phyloP scores from a whole-genome alignment of 2,888 invertebrate species.

The Drosophila prostipennis region DNA sequence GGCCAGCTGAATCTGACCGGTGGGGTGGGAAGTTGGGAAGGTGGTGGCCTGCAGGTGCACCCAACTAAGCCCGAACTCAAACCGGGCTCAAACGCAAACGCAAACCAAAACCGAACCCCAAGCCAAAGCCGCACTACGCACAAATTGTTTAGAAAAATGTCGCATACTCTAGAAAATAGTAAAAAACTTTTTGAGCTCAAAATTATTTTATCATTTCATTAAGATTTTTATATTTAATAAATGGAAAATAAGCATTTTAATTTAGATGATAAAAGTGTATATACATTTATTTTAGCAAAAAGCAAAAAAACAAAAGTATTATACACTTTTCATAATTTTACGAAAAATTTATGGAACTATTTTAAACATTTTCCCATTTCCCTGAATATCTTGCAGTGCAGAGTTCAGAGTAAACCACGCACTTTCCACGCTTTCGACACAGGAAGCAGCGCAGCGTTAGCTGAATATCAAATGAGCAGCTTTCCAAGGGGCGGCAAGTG shows the following conservation, averaged over 20 bases:
- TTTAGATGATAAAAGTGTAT: too few relatives aligned
- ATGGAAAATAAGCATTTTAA: too few relatives aligned
- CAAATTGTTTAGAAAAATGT: background rate
- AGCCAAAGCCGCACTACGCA: constrained; percentile 2
- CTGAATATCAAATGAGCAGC: constrained; percentile 70
- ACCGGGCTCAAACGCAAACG: background rate
- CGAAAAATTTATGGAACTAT: rapidly evolving
- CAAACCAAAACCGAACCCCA: constrained; percentile 4
- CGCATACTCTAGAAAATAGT: background rate
- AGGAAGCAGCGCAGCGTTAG: constrained; percentile 61
- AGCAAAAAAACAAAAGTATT: too few relatives aligned
- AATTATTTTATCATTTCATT: too few relatives aligned
- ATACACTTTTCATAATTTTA: too few relatives aligned
- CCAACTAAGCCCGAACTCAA: constrained; percentile 25
- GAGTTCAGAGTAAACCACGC: constrained; percentile 48
- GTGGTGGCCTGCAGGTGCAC: constrained; percentile 62
- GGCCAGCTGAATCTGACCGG: constrained; percentile 15
- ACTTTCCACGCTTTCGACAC: constrained; percentile 56
- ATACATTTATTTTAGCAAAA: too few relatives aligned
- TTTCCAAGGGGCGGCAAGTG: constrained; percentile 38
- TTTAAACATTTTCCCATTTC: too few relatives aligned
- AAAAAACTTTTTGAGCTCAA: too few relatives aligned
- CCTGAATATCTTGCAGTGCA: constrained; percentile 9
- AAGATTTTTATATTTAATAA: too few relatives aligned
- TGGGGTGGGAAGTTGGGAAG: constrained; percentile 6